Evolutionary conservation across 1,140 invertebrate species (phyloP).

Genomic region (Bombus waltoni): DNA sequence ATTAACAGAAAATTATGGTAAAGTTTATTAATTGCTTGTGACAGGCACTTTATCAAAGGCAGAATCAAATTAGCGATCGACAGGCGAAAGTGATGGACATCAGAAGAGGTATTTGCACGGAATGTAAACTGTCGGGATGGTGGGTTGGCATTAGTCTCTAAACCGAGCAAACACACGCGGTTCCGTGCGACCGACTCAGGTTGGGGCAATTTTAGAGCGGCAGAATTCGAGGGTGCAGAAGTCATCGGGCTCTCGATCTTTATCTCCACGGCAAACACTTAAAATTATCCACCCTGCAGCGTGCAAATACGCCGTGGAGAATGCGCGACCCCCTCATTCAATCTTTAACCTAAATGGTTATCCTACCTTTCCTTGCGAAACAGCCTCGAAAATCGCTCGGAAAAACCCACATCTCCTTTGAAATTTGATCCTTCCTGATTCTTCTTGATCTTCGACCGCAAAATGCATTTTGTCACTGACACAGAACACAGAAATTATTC

Average conservation of each 20-base stretch:
- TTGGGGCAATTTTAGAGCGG: slow-evolving; percentile 41
- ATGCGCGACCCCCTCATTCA: not conserved
- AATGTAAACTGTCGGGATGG: slow-evolving; percentile 42
- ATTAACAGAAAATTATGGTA: not conserved
- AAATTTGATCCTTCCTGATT: not conserved
- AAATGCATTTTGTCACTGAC: not conserved
- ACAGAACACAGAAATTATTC: not conserved
- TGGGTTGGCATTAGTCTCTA: slow-evolving; percentile 58
- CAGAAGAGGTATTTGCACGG: slow-evolving; percentile 57
- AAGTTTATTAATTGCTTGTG: slow-evolving; percentile 24
- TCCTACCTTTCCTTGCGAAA: not conserved
- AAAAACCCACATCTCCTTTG: not conserved
- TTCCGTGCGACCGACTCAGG: not conserved
- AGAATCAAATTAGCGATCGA: slow-evolving; percentile 43
- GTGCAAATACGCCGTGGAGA: slow-evolving; percentile 17
- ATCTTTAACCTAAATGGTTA: not conserved
- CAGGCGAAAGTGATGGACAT: slow-evolving; percentile 42
- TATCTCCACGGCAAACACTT: slow-evolving; percentile 66
- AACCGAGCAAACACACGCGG: slow-evolving; percentile 61
- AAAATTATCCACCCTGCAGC: slow-evolving; percentile 55
- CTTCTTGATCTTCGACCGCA: not conserved
- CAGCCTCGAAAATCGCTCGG: not conserved
- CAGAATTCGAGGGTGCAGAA: slow-evolving; percentile 56
- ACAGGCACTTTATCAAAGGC: slow-evolving; percentile 26
- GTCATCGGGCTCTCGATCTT: slow-evolving; percentile 49